Percentiles rank a stretch among this genome's conserved stretches.
phyloP scores from a whole-genome alignment of 2,888 invertebrate species.

The Antheraea yamamai region DNA sequence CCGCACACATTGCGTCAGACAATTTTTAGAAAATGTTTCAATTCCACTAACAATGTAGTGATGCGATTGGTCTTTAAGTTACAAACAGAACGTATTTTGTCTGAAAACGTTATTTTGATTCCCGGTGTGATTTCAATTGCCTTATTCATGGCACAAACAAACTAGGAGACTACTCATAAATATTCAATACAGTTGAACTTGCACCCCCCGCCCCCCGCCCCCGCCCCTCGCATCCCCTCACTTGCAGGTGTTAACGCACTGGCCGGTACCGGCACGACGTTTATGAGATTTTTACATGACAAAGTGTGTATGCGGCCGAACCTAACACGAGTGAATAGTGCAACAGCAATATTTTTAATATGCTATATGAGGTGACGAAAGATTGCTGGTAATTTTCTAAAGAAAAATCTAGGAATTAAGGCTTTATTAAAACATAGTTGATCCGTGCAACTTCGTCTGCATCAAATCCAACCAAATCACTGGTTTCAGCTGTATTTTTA shows the following conservation, averaged over 20 bases:
- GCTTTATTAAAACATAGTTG: background rate
- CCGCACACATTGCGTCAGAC: no score
- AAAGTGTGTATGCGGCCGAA: background rate
- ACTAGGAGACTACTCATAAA: constrained; percentile 42
- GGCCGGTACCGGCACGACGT: background rate
- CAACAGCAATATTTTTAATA: background rate
- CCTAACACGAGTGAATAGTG: background rate
- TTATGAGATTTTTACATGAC: background rate
- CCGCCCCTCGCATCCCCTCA: background rate
- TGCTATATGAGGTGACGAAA: background rate
- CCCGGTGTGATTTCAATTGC: constrained; percentile 51
- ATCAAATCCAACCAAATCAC: no score
- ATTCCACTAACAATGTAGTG: background rate
- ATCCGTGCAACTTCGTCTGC: no score
- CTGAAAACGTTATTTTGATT: constrained; percentile 1
- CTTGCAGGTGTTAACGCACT: background rate
- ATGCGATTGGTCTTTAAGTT: background rate
- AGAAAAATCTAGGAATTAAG: background rate
- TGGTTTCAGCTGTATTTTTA: no score
- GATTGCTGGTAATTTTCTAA: background rate
- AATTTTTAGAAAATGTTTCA: background rate
- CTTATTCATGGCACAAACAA: constrained; percentile 44
- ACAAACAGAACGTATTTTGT: background rate
- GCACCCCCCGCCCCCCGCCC: background rate
- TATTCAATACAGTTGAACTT: constrained; percentile 35